Evolutionary conservation across 2,888 invertebrate genomes (phyloP), one percentile per base, ranked within the genome.

Genomic region (Antitype chi): DNA sequence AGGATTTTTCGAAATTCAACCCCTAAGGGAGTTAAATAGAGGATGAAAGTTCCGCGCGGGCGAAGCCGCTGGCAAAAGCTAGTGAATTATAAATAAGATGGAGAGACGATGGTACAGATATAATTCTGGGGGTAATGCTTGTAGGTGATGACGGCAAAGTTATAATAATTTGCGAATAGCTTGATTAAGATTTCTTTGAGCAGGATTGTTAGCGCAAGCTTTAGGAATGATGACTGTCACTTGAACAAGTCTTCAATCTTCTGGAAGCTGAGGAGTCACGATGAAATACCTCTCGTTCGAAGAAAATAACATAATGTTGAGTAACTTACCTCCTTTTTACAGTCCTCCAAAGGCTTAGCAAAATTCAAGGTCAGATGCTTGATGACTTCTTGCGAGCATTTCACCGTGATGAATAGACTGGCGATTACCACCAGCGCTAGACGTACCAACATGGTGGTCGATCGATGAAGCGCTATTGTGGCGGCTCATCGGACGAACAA

Each of bases 311-410:
- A 63, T 15, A 11, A 32, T 20, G 47, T 20, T 32, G 8, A 55
- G 0, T 23, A 62, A 6, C 74, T 76, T 67, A 93, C 94, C 89
- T 94, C 94, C 67, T 89, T 90, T 63, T 89, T 93, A 70, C 94
- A 94, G 23, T 43, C 85, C 1, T 91, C 91, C 69, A 92, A 73
- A 0, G 92, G 92, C 78, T 92, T 93, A 0, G 82, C 85, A 25
- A 91, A 93, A 59, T 91, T 89, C 0, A 86, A 1, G 0, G 90
- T 76, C 70, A 93, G 73, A 6, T 89, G 85, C 74, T 91, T 91
- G 75, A 94, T 89, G 1, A 92, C 73, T 2, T 93, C 92, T 38
- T 91, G 87, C 0, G 94, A 93, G 0, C 89, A 77, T 0, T 91
- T 80, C n/a, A 89, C 91, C 20, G 69, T 68, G 17, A 88, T 69